These are phyloP conservation scores for Paratrypauchen microcephalus DNA, from an alignment of 2,797 vertebrate species.

Conservation along the genomic window DNA sequence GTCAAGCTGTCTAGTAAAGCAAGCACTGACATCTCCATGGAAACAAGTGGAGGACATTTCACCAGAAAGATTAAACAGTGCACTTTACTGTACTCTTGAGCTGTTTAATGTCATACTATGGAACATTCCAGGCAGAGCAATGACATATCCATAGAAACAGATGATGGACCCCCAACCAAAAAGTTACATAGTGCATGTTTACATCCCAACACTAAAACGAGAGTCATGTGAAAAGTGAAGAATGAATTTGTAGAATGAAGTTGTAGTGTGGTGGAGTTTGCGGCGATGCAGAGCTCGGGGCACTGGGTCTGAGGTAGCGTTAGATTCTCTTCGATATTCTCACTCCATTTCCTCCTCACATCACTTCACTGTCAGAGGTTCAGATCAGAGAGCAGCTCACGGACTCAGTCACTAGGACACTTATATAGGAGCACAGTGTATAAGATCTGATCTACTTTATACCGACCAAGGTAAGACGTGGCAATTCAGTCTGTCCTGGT, in stretches of 20 bases:
- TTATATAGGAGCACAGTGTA: background rate
- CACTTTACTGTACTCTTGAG: too few species aligned
- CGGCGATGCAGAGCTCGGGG: background rate
- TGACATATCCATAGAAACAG: too few species aligned
- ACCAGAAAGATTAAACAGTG: too few species aligned
- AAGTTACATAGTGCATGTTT: too few species aligned
- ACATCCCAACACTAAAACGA: too few species aligned
- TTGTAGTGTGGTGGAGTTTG: background rate
- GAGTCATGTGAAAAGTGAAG: too few species aligned
- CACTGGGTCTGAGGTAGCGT: background rate
- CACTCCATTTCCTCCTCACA: slow-evolving; percentile 3
- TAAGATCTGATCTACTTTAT: background rate
- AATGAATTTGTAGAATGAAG: background rate
- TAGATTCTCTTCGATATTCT: background rate
- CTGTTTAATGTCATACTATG: too few species aligned
- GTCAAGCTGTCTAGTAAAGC: too few species aligned
- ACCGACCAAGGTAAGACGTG: background rate
- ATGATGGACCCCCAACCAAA: too few species aligned
- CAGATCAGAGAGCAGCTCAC: background rate
- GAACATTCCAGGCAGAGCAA: too few species aligned
- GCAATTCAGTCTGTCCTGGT: background rate
- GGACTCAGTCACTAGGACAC: background rate
- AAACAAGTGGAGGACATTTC: too few species aligned
- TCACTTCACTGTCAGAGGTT: background rate
- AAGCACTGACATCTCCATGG: too few species aligned